Percentiles rank a stretch among this genome's conserved stretches.
Evolutionary conservation across 2,797 vertebrate genomes (phyloP).

Genomic region (Enteromius mattozi): DNA sequence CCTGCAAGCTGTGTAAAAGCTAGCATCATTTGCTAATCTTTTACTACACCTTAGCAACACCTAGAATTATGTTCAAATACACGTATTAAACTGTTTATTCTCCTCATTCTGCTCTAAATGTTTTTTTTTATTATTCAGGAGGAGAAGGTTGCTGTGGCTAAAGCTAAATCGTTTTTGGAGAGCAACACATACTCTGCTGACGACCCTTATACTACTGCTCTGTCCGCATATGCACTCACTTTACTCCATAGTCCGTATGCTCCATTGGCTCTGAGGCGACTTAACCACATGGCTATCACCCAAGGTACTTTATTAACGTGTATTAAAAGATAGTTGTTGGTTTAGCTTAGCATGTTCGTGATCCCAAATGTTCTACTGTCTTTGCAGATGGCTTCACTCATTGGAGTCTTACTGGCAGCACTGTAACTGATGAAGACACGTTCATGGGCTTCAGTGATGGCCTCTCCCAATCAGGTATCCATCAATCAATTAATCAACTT

Average conservation of each 20-base stretch:
- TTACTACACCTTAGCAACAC: not conserved
- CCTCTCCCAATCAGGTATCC: conserved; percentile 88
- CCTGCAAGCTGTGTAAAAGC: conserved; percentile 3
- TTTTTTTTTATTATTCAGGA: conserved; percentile 73
- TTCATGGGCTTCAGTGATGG: conserved; percentile 93
- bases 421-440: conserved; percentile 85
- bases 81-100: not conserved
- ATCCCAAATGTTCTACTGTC: not conserved
- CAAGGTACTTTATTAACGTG: conserved; percentile 76
- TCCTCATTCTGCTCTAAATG: not conserved
- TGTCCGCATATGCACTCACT: conserved; percentile 85
- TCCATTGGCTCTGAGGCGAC: conserved; percentile 76
- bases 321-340: not conserved
- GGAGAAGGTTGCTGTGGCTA: conserved; percentile 84
- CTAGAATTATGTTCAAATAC: not conserved
- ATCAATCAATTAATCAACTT: not conserved
- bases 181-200: conserved; percentile 84
- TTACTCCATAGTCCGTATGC: conserved; percentile 86
- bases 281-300: conserved; percentile 91
- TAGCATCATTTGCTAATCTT: not conserved
- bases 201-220: conserved; percentile 89
- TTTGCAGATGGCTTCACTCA: conserved; percentile 89
- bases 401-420: conserved; percentile 90
- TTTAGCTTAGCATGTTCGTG: conserved; percentile 4
- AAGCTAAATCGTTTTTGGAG: conserved; percentile 89